phyloP scores from a whole-genome alignment of 1,140 invertebrate genomes.

The Drosophila ironensis region DNA sequence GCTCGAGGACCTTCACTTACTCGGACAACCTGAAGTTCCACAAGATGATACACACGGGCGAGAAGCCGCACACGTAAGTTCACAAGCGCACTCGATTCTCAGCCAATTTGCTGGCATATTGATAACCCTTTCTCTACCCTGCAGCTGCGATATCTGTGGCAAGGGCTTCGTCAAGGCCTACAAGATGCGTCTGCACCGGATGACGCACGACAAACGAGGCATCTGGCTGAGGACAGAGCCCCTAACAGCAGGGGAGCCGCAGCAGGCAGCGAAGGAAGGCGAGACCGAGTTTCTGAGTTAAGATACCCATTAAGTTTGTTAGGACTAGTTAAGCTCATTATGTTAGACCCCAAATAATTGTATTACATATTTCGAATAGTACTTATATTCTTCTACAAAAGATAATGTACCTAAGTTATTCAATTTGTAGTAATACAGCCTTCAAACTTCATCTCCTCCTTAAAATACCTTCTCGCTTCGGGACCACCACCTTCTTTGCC shows the following conservation, averaged over 20 bases:
- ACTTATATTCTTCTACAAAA: not conserved
- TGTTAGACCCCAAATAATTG: not conserved
- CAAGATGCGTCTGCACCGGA: slow-evolving; percentile 67
- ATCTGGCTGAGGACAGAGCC: slow-evolving; percentile 19
- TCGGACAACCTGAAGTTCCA: slow-evolving; percentile 86
- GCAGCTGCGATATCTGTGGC: slow-evolving; percentile 65
- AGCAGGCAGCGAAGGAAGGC: no score
- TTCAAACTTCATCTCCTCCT: no score
- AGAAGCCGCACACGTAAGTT: slow-evolving; percentile 70
- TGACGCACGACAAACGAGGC: slow-evolving; percentile 59
- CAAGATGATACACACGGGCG: slow-evolving; percentile 76
- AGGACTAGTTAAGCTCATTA: not conserved
- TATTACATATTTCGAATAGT: not conserved
- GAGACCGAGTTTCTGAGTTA: slow-evolving; percentile 37
- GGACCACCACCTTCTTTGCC: not conserved
- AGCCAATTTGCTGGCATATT: no score
- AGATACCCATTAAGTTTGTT: not conserved
- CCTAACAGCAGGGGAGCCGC: no score
- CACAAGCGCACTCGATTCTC: no score
- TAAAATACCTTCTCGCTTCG: not conserved
- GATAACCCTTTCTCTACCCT: no score
- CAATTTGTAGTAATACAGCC: not conserved
- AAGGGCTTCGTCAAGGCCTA: slow-evolving; percentile 71
- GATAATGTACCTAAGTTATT: not conserved
- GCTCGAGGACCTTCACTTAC: slow-evolving; percentile 88